Conservation (phyloP, 2,113 vertebrate genomes). For the Notothenia coriiceps region DNA sequence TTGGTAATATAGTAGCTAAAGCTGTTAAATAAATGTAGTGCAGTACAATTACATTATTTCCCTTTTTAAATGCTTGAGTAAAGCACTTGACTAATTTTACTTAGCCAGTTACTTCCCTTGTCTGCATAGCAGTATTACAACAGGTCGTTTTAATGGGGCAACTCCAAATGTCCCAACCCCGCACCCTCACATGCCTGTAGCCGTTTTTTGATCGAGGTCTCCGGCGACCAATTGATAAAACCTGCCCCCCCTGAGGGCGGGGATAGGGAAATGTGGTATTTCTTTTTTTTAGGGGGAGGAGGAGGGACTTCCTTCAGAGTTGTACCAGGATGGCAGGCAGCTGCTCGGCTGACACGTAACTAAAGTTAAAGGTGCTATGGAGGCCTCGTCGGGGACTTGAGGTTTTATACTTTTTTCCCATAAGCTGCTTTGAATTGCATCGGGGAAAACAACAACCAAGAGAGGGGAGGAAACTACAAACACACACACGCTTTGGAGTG, state of each 20-base stretch:
- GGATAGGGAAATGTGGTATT: slow-evolving; percentile 13
- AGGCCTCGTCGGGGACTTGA: slow-evolving; percentile 62
- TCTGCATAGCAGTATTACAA: neutral
- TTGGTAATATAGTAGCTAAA: too few relatives aligned
- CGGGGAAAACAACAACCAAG: neutral
- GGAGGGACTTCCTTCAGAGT: slow-evolving; percentile 83
- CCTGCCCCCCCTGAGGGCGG: slow-evolving; percentile 33
- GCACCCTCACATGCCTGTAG: neutral
- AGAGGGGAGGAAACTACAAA: too few relatives aligned
- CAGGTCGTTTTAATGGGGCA: neutral
- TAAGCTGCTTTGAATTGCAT: neutral
- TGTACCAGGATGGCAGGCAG: slow-evolving; percentile 67
- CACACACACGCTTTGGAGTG: neutral
- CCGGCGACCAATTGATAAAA: slow-evolving; percentile 56
- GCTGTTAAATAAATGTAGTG: too few relatives aligned
- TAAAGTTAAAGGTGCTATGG: slow-evolving; percentile 76
- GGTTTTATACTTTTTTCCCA: neutral
- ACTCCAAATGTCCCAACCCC: neutral
- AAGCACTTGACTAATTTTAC: too few relatives aligned
- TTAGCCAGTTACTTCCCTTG: too few relatives aligned
- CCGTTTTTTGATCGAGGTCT: slow-evolving; percentile 58
- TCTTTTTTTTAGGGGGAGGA: slow-evolving; percentile 65
- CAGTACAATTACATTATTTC: too few relatives aligned
- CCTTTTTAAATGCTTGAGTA: too few relatives aligned
- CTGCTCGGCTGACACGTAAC: slow-evolving; percentile 84